Evolutionary conservation across 2,797 vertebrate genomes (phyloP), one percentile per base, ranked within the genome.

Genomic region (Galagoides demidoff): DNA sequence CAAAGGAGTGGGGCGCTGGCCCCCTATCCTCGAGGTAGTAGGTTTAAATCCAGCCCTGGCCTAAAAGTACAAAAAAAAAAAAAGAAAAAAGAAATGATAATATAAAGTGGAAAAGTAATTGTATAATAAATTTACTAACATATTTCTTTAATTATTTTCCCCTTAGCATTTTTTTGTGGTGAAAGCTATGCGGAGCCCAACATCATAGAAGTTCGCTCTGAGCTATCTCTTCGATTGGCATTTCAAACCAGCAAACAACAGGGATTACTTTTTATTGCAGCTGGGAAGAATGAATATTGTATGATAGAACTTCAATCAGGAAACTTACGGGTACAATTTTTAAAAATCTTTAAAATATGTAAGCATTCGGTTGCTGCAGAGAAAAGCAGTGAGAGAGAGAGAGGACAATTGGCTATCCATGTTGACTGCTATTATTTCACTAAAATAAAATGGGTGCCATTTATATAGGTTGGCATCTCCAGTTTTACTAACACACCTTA

Each of bases 151-250:
- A 94, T 87, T 17, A 16, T 92, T 90, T 43, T 61, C 89, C 95
- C 94, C 93, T 57, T 97, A 99, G 99, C 98, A 96, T 99, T 99
- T 63, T 99, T 99, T 98, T 99, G 99, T 96, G 99, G 99, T 14
- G 98, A 99, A 95, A 99, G 99, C 97, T 99, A 99, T 95, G 98
- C 99, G 90, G 98, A 99, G 94, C 97, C 99, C 95, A 99, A 98
- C 88, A 97, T 98, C 90, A 83, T 94, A 43, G 99, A 99, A 97
- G 96, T 98, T 66, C 99, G 98, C 59, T 96, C 98, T 96, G 98
- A 97, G 97, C 99, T 99, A 90, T 97, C 97, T 2, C 98, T 99
- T 85, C 98, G 98, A 68, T 57, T 99, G 96, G 98, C 98, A 92
- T 99, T 99, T 98, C 98, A 98, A 97, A 99, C 99, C 88, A 99